phyloP scores from a whole-genome alignment of 2,113 vertebrate genomes.

The Proterorhinus semilunaris region DNA sequence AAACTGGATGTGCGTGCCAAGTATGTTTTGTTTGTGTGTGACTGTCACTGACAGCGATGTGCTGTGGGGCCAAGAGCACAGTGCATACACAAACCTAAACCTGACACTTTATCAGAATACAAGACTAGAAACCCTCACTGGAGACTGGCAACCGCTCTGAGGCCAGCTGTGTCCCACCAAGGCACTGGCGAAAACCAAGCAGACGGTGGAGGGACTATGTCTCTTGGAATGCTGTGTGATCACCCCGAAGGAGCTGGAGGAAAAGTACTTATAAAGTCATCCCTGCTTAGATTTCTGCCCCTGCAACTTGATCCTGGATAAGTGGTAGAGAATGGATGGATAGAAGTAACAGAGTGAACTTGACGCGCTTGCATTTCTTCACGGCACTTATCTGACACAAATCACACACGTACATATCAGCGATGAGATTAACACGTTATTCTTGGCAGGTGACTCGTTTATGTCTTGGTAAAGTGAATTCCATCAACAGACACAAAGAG shows the following conservation, averaged over 20 bases:
- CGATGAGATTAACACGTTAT: background rate
- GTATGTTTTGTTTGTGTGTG: conserved; percentile 39
- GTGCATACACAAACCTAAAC: conserved; percentile 54
- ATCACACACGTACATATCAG: background rate
- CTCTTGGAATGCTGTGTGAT: too few species aligned
- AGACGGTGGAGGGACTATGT: too few species aligned
- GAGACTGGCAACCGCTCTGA: conserved; percentile 24
- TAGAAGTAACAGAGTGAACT: too few species aligned
- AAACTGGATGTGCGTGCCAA: conserved; percentile 15
- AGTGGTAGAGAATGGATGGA: too few species aligned
- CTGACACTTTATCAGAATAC: conserved; percentile 46
- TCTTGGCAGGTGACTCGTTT: conserved; percentile 10
- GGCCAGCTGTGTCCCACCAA: conserved; percentile 13
- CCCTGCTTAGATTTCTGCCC: too few species aligned
- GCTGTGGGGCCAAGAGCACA: conserved; percentile 31
- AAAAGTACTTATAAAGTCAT: too few species aligned
- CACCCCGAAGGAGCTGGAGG: too few species aligned
- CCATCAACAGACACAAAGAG: conserved; percentile 6
- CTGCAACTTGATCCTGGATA: too few species aligned
- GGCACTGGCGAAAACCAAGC: too few species aligned
- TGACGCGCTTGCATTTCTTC: too few species aligned
- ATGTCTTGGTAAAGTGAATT: conserved; percentile 18
- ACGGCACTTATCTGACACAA: background rate
- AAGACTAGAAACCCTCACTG: conserved; percentile 39
- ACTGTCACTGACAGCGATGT: conserved; percentile 42